These are phyloP conservation scores for Leptosomus discolor DNA, from an alignment of 2,113 vertebrate species.

Conservation along the genomic window DNA sequence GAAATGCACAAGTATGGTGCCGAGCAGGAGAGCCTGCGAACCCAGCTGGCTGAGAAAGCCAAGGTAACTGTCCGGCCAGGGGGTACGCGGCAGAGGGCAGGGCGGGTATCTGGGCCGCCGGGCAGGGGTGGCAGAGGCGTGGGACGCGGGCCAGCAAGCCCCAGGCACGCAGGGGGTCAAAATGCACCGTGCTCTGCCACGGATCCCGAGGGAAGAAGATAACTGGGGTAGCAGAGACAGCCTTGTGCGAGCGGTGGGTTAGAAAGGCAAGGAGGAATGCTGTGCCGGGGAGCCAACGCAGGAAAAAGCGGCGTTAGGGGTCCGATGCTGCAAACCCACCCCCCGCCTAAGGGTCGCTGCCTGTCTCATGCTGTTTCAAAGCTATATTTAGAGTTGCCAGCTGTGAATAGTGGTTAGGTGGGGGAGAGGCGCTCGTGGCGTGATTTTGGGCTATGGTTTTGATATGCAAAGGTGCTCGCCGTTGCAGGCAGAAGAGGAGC, in stretches of 20 bases:
- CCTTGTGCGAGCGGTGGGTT: too few species aligned
- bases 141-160: not conserved
- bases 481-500: constrained; percentile 71
- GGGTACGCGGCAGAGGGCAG: not conserved
- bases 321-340: rapidly evolving
- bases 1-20: not conserved
- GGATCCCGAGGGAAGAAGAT: not conserved
- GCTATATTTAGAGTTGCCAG: not conserved
- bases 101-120: not conserved
- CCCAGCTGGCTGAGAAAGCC: constrained; percentile 19
- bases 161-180: not conserved
- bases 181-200: rapidly evolving
- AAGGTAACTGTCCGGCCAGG: not conserved
- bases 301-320: rapidly evolving
- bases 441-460: not conserved
- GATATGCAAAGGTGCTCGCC: not conserved
- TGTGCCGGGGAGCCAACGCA: not conserved
- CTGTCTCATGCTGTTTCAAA: not conserved
- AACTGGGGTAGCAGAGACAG: not conserved
- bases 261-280: not conserved
- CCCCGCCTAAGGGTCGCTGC: not conserved
- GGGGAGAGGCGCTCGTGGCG: rapidly evolving
- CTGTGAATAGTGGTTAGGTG: not conserved
- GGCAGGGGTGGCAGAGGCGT: too few species aligned
- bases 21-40: constrained; percentile 3